phyloP scores from a whole-genome alignment of 2,113 vertebrate species.

The Burhinus bistriatus region DNA sequence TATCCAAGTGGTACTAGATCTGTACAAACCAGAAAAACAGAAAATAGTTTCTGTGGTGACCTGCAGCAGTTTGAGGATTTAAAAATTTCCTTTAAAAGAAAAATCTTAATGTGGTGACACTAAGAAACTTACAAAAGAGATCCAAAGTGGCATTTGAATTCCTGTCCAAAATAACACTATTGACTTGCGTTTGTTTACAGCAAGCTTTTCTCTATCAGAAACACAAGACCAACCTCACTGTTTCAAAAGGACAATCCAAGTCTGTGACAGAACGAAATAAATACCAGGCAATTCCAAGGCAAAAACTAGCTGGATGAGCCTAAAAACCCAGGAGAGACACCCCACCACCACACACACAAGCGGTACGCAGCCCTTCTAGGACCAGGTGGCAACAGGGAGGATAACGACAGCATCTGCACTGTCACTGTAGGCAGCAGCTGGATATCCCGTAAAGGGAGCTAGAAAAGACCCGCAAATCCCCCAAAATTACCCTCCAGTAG shows the following conservation, averaged over 20 bases:
- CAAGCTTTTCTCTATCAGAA: not conserved
- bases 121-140: not conserved
- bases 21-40: not conserved
- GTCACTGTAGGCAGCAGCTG: not conserved
- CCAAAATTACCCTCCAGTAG: accelerated
- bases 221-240: not conserved
- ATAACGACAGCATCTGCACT: accelerated
- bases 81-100: not conserved
- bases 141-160: not conserved
- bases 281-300: not conserved
- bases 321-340: not conserved
- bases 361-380: not conserved
- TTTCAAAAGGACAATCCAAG: not conserved
- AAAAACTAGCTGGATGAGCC: not conserved
- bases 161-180: not conserved
- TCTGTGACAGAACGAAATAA: not conserved
- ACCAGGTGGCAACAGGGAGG: not conserved
- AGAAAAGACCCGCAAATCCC: not conserved
- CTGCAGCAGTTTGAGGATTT: not conserved
- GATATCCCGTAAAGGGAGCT: accelerated
- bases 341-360: not conserved
- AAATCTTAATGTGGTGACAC: not conserved
- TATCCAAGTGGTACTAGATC: not conserved
- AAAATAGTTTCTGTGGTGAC: not conserved
- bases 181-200: not conserved